Evolutionary conservation across 2,888 invertebrate genomes (phyloP).

Genomic region (Apamea anceps): DNA sequence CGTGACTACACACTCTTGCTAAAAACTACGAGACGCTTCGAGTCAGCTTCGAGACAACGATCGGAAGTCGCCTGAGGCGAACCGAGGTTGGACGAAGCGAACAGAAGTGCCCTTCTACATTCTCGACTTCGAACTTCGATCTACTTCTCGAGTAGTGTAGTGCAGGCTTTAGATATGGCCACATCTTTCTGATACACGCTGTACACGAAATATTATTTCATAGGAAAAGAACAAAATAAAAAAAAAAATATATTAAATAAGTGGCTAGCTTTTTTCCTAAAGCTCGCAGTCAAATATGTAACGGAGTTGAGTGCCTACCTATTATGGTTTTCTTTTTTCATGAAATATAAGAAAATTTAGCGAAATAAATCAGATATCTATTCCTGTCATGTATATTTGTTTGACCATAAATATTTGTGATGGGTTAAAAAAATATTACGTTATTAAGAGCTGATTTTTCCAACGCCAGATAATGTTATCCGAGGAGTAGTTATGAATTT

Average conservation of each 20-base stretch:
- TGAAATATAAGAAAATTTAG: slow-evolving; percentile 61
- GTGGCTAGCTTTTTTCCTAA: background rate
- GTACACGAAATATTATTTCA: no score
- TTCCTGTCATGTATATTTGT: slow-evolving; percentile 62
- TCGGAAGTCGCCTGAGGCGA: no score
- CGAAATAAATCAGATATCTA: slow-evolving; percentile 59
- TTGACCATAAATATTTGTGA: slow-evolving; percentile 48
- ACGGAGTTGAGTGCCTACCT: slow-evolving; percentile 37
- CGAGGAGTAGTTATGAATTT: no score
- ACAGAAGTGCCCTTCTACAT: no score
- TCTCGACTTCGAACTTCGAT: no score
- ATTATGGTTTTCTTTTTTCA: slow-evolving; percentile 44
- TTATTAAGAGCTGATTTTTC: background rate
- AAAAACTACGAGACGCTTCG: no score
- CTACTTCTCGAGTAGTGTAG: no score
- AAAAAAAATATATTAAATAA: background rate
- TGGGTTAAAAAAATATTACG: slow-evolving; percentile 54
- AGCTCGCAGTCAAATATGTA: slow-evolving; percentile 44
- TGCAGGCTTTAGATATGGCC: no score
- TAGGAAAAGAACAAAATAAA: fast-evolving
- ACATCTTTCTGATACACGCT: background rate
- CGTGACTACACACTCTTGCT: no score
- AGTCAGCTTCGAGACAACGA: no score
- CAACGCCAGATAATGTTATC: no score
- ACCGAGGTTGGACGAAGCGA: no score